phyloP scores from a whole-genome alignment of 2,888 invertebrate genomes.

The Caenorhabditis afra region DNA sequence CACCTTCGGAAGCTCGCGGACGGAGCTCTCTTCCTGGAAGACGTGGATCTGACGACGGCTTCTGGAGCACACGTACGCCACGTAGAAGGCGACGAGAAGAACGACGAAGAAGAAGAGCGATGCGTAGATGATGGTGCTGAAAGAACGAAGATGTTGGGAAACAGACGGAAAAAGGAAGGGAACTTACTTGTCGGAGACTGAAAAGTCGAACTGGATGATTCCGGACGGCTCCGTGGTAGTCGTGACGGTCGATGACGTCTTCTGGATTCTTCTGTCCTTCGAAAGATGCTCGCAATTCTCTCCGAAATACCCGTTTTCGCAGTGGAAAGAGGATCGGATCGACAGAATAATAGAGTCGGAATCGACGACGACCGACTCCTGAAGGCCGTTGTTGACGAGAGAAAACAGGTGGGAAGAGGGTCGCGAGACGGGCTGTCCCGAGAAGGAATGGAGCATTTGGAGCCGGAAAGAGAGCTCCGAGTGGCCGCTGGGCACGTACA shows the following conservation, averaged over 20 bases:
- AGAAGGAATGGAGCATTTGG: constrained; percentile 31
- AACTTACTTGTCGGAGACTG: constrained; percentile 36
- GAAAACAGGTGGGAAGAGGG: constrained; percentile 1
- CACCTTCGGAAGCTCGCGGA: background rate
- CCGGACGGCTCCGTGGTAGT: background rate
- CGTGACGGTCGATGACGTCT: background rate
- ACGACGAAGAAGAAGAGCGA: constrained; percentile 16
- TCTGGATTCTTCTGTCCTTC: background rate
- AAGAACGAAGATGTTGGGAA: constrained; percentile 11
- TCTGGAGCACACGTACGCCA: constrained; percentile 1
- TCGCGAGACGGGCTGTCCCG: constrained; percentile 18
- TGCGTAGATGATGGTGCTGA: constrained; percentile 35
- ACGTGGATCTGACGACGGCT: background rate
- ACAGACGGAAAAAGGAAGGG: background rate
- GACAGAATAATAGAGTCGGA: constrained; percentile 20
- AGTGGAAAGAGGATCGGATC: constrained; percentile 17
- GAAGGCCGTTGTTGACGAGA: constrained; percentile 21
- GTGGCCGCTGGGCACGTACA: background rate
- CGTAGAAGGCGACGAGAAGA: constrained; percentile 17
- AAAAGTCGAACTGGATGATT: background rate
- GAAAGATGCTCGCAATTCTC: constrained; percentile 7
- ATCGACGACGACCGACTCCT: constrained; percentile 21
- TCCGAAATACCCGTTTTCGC: constrained; percentile 37
- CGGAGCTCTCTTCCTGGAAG: constrained; percentile 1
- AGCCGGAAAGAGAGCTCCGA: constrained; percentile 10